Evolutionary conservation across 2,888 invertebrate species (phyloP), one percentile per base, ranked within the genome.

Genomic region (Arrhopalites spinosus): DNA sequence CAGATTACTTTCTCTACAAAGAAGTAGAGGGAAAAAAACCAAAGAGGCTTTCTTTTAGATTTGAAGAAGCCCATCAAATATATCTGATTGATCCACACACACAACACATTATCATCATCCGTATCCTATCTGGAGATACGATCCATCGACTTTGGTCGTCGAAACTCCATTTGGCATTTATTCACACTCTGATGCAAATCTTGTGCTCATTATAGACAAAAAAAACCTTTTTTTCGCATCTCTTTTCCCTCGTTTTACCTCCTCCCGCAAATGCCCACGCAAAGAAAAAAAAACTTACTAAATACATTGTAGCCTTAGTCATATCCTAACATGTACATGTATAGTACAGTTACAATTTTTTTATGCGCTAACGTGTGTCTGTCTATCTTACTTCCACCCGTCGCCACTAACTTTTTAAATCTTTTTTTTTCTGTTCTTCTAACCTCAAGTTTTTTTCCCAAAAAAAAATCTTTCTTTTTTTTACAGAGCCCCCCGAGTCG

Each of bases 81-180:
- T n/a, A 71, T 75, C 75, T 43, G 59, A 73, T 74, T 72, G 73
- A 75, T 75, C 72, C 67, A 73, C 45, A 36, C 36, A 36, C 36
- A 76, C 76, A 76, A 61, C 69, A 76, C 73, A 76, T 73, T 76
- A 76, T 76, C 76, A 76, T 73, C 73, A 63, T 53, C 50, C 69
- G 50, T 27, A 56, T 66, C 64, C n/a, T n/a, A n/a, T n/a, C n/a
- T n/a, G n/a, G n/a, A n/a, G n/a, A n/a, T 69, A 45, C 69, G 1
- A 67, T n/a, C 66, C 43, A 43, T 69, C 50, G 15, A 45, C 23
- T 47, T 17, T 36, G 47, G 17, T n/a, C n/a, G 67, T 77, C 53
- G 71, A 74, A 70, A 74, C 74, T 77, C 74, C 74, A 77, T 77
- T 75, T 72, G 74, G 64, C 71, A 77, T 74, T 77, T 77, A 77